Conservation (phyloP, 2,113 vertebrate genomes). For the Notarius quadriscutis region DNA sequence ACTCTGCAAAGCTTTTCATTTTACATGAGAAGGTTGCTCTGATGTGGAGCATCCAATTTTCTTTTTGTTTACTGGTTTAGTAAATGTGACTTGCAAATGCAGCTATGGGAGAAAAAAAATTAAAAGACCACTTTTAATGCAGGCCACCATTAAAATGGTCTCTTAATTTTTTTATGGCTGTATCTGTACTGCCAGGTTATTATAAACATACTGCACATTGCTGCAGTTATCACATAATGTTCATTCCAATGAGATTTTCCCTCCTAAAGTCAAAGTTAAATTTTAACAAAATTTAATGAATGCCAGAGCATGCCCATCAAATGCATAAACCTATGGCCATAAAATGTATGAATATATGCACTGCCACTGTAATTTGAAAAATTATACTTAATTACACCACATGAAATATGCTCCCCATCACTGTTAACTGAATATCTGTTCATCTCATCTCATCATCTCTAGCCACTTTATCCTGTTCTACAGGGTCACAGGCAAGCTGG, state of each 20-base stretch:
- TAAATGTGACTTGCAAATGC: neutral
- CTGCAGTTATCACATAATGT: neutral
- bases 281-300: neutral
- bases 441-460: neutral
- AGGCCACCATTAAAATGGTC: too few relatives aligned
- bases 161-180: too few relatives aligned
- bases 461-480: too few relatives aligned
- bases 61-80: neutral
- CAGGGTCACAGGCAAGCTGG: too few relatives aligned
- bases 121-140: too few relatives aligned
- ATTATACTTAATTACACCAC: neutral
- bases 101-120: too few relatives aligned
- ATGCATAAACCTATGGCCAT: too few relatives aligned
- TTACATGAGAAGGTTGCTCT: neutral
- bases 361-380: neutral
- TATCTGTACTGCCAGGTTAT: neutral
- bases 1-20: neutral
- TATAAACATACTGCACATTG: neutral
- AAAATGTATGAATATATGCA: neutral
- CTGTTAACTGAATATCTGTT: neutral
- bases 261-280: neutral
- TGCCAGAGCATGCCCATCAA: neutral
- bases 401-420: neutral
- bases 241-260: neutral
- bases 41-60: neutral